Conservation (phyloP, 2,797 vertebrate species). For the Aselliscus stoliczkanus region DNA sequence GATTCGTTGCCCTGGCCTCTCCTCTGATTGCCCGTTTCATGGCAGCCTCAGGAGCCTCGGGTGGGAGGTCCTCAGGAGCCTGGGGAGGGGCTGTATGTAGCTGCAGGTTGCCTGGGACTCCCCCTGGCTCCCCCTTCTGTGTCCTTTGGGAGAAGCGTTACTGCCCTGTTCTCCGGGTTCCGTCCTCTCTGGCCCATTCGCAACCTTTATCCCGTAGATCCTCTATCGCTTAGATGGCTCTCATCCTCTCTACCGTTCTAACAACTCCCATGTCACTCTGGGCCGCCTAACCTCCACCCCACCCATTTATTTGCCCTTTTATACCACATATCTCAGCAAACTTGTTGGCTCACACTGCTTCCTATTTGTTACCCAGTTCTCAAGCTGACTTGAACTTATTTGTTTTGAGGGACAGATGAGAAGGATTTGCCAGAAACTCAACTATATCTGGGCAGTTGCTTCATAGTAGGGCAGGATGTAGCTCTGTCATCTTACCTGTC, state of each 20-base stretch:
- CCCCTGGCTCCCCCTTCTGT: neutral
- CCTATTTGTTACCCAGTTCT: no score
- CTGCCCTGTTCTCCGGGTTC: neutral
- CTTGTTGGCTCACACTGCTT: neutral
- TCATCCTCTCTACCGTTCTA: neutral
- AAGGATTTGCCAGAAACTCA: neutral
- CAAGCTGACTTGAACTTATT: neutral
- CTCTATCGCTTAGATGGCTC: neutral
- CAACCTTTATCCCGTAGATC: neutral
- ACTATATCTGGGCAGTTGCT: neutral
- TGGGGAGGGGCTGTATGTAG: neutral
- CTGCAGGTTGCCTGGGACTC: neutral
- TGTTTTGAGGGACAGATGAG: neutral
- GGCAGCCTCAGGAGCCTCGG: neutral
- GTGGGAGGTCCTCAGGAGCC: no score
- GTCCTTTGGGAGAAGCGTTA: neutral
- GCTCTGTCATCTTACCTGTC: neutral
- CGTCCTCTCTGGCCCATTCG: neutral
- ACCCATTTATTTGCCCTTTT: neutral
- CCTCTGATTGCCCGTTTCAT: neutral
- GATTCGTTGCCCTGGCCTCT: neutral
- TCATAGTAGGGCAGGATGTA: accelerated
- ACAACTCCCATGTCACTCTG: neutral
- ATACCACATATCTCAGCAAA: neutral
- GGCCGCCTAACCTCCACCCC: no score